A percentile compares a stretch with the other conserved stretches of the same genome.
phyloP scores from a whole-genome alignment of 1,140 invertebrate species.

The Vanessa atalanta region DNA sequence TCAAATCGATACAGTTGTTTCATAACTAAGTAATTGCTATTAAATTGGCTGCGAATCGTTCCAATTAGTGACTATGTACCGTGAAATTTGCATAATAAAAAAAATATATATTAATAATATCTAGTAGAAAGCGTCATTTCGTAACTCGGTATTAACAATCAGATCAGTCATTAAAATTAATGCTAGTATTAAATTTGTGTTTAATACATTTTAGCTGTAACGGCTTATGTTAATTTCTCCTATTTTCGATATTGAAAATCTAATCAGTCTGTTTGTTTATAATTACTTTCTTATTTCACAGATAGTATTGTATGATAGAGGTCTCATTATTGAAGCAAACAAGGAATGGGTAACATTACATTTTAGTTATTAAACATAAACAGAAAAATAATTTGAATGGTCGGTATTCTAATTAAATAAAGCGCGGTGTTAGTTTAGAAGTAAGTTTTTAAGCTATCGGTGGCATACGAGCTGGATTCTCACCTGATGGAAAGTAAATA shows the following conservation, averaged over 20 bases:
- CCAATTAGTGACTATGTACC: constrained; percentile 41
- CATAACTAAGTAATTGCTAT: constrained; percentile 33
- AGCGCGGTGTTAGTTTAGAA: too few relatives aligned
- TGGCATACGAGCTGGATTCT: too few relatives aligned
- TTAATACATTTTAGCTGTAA: constrained; percentile 23
- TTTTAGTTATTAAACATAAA: too few relatives aligned
- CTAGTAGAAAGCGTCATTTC: constrained; percentile 20
- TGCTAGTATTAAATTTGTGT: constrained; percentile 25
- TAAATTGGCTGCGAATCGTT: constrained; percentile 41
- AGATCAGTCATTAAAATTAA: constrained; percentile 27
- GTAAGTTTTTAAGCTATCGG: too few relatives aligned
- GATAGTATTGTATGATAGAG: too few relatives aligned
- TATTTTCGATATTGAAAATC: constrained; percentile 1
- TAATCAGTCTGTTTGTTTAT: neutral
- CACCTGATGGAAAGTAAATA: too few relatives aligned
- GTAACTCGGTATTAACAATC: constrained; percentile 26
- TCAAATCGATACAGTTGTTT: constrained; percentile 29
- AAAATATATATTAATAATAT: constrained; percentile 33
- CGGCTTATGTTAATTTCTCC: constrained; percentile 30
- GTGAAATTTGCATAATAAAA: constrained; percentile 45
- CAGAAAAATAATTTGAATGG: too few relatives aligned
- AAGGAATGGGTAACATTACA: too few relatives aligned
- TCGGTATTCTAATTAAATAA: too few relatives aligned
- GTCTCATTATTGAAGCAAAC: too few relatives aligned
- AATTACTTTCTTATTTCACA: neutral